Evolutionary conservation across 2,113 vertebrate species (phyloP).

Genomic region (Picathartes gymnocephalus): DNA sequence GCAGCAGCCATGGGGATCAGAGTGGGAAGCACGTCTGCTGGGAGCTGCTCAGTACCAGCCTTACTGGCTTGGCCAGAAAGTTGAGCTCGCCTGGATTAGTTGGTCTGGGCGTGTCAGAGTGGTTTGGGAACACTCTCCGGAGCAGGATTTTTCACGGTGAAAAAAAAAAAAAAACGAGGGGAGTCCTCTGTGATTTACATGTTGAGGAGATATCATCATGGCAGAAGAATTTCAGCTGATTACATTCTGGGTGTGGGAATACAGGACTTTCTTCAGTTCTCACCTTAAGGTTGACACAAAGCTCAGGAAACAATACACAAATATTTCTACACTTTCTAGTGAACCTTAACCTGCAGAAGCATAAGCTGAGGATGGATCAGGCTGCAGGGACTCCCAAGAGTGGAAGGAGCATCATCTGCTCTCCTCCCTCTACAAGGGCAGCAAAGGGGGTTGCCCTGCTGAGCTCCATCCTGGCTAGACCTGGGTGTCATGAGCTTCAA

Average conservation of each 20-base stretch:
- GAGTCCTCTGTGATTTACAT: constrained; percentile 9
- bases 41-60: neutral
- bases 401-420: neutral
- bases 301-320: neutral
- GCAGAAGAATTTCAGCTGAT: constrained; percentile 52
- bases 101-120: constrained; percentile 36
- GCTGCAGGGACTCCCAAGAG: neutral
- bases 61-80: constrained; percentile 51
- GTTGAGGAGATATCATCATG: constrained; percentile 38
- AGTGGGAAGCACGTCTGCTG: constrained; percentile 12
- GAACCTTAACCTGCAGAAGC: neutral
- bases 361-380: neutral
- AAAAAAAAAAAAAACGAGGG: neutral
- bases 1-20: neutral
- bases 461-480: neutral
- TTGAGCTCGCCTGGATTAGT: constrained; percentile 43
- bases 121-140: constrained; percentile 28
- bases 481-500: neutral
- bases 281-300: constrained; percentile 36
- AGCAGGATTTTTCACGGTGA: neutral
- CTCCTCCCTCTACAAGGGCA: neutral
- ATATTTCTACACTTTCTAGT: neutral
- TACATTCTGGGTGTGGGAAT: constrained; percentile 57
- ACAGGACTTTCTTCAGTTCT: constrained; percentile 38
- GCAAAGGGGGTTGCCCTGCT: neutral